Percentiles rank a stretch among this genome's conserved stretches.
Evolutionary conservation across 2,888 invertebrate genomes (phyloP).

Genomic region (Melinaea menophilus): DNA sequence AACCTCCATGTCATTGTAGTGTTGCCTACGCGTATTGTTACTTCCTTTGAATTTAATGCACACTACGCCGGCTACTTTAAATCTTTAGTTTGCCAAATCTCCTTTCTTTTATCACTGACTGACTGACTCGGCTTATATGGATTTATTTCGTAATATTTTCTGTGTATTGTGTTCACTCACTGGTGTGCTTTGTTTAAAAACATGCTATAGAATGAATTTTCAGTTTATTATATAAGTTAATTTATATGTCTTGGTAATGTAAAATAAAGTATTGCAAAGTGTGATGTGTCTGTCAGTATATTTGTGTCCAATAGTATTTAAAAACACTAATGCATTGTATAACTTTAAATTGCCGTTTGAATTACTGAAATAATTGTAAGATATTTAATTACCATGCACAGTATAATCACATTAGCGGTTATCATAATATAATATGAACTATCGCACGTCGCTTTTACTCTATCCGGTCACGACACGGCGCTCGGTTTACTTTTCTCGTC

Average conservation of each 20-base stretch:
- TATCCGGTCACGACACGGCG: slow-evolving; percentile 13
- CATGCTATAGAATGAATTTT: too few species aligned
- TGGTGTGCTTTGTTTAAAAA: background rate
- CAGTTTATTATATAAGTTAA: too few species aligned
- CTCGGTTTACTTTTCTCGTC: slow-evolving; percentile 6
- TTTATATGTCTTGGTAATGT: too few species aligned
- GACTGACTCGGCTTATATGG: background rate
- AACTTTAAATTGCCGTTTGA: too few species aligned
- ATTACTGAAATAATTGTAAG: too few species aligned
- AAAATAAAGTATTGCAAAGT: too few species aligned
- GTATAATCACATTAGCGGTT: slow-evolving; percentile 5
- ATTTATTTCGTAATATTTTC: background rate
- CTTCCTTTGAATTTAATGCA: slow-evolving; percentile 42
- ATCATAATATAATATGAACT: slow-evolving; percentile 7
- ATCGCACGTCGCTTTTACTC: slow-evolving; percentile 10
- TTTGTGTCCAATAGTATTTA: too few species aligned
- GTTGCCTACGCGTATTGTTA: slow-evolving; percentile 59
- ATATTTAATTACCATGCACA: background rate
- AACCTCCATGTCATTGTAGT: slow-evolving; percentile 68
- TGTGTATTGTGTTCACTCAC: background rate
- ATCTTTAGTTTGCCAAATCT: slow-evolving; percentile 14
- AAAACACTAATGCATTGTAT: too few species aligned
- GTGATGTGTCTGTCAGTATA: too few species aligned
- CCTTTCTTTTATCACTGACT: slow-evolving; percentile 2
- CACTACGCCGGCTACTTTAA: slow-evolving; percentile 19